These are phyloP conservation scores for Lamprologus callipterus DNA, from an alignment of 2,113 vertebrate species.

Conservation along the genomic window DNA sequence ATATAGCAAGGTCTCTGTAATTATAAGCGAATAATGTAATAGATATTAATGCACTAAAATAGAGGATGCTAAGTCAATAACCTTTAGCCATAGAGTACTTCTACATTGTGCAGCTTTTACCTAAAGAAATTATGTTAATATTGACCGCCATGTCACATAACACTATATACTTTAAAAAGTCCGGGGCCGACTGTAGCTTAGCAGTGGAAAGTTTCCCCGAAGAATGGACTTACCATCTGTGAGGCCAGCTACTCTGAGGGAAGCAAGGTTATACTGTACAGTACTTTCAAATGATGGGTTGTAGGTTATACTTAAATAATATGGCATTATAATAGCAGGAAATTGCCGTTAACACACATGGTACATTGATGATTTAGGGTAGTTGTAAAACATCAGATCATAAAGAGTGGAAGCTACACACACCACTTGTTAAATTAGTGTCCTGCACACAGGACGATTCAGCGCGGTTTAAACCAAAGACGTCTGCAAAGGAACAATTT, in stretches of 20 bases:
- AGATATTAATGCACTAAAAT: neutral
- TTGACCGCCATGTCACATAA: neutral
- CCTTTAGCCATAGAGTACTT: neutral
- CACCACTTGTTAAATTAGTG: constrained; percentile 17
- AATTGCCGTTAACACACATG: constrained; percentile 27
- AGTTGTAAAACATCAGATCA: neutral
- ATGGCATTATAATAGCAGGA: constrained; percentile 29
- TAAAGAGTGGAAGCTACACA: neutral
- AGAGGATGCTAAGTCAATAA: neutral
- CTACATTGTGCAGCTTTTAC: neutral
- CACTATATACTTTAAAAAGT: neutral
- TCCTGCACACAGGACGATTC: neutral
- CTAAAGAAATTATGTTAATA: neutral
- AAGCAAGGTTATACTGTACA: neutral
- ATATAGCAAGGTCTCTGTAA: neutral
- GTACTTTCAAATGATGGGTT: constrained; percentile 25
- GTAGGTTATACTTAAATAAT: constrained; percentile 30
- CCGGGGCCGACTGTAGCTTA: neutral
- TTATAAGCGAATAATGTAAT: neutral
- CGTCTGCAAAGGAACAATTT: neutral
- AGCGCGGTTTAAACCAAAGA: neutral
- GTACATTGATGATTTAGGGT: neutral
- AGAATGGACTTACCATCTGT: constrained; percentile 46
- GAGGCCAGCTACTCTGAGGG: neutral
- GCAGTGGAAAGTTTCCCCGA: constrained; percentile 30